These are phyloP conservation scores for Neolamprologus toae DNA, from an alignment of 2,113 vertebrate species.

Conservation along the genomic window DNA sequence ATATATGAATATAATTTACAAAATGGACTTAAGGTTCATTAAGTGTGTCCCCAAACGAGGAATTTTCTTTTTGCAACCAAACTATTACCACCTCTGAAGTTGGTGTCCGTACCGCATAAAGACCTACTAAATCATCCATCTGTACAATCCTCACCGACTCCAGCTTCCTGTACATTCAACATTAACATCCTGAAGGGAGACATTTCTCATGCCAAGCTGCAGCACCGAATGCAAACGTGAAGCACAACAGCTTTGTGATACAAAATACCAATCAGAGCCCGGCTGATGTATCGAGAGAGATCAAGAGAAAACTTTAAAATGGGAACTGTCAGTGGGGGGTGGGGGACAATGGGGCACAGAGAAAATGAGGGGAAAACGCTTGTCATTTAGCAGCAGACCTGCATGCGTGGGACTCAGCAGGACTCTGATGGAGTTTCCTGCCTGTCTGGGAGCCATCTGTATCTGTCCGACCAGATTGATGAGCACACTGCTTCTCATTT, in stretches of 20 bases:
- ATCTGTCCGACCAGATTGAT: conserved; percentile 12
- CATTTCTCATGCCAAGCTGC: background rate
- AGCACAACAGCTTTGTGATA: background rate
- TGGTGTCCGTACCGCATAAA: background rate
- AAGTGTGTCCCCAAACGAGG: background rate
- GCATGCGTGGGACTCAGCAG: background rate
- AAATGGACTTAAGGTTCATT: background rate
- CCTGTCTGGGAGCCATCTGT: conserved; percentile 12
- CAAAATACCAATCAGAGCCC: background rate
- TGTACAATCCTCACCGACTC: background rate
- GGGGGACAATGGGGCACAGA: background rate
- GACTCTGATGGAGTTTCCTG: conserved; percentile 17
- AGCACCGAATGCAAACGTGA: background rate
- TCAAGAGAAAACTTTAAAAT: background rate
- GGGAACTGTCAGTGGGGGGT: background rate
- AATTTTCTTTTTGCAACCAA: background rate
- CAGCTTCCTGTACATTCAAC: background rate
- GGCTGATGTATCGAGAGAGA: background rate
- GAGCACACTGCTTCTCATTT: background rate
- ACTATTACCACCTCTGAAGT: background rate
- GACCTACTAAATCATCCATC: background rate
- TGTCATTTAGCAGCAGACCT: background rate
- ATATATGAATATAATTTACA: background rate
- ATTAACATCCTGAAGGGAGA: background rate
- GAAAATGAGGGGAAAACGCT: background rate